Base-by-base conservation (phyloP, 2,888 invertebrate genomes). In the Cantharis lateralis region DNA sequence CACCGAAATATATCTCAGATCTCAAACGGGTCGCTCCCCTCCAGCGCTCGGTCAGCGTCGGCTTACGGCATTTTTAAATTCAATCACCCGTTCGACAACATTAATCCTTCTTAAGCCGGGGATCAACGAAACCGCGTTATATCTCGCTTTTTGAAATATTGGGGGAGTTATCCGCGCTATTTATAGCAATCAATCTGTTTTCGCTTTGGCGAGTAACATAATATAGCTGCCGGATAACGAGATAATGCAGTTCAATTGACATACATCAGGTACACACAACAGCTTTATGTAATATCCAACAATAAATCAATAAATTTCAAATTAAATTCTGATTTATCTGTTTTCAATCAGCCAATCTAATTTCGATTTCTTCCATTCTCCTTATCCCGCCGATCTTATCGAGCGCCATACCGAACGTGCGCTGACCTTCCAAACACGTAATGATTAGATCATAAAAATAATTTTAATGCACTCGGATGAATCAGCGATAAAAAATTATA, bases 281-380 rank as follows among this genome's bases (percentile, higher is more conserved):
- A 62, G 20, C 64, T 74, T 69, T 70, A 28, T 26, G 69, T 48
- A 16, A 48, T 74, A 68, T 28, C 75, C 26, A 76, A 77, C 81
- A 78, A 79, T 79, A 80, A 80, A 82, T 82, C 82, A 78, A 82
- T 82, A 81, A 80, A 82, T 80, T 77, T 78, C 80, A 81, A 82
- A 82, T 81, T 80, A 81, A 82, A 82, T 82, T 80, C 78, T 82
- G 82, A 82, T 81, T 80, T 81, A 81, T 82, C 82, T 80, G 72
- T 76, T 79, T 76, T 75, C 74, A 71, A 69, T 62, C 73, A 62
- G 73, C 79, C 68, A 76, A 80, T 78, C 77, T 81, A 80, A 81
- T 81, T 80, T 77, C 79, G 75, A 78, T 82, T 82, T 32, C 28
- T 28, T 28, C 2, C 10, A 13, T 28, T 28, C 5, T 32, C 32